phyloP scores from a whole-genome alignment of 2,888 invertebrate genomes.

The Suillia variegata region DNA sequence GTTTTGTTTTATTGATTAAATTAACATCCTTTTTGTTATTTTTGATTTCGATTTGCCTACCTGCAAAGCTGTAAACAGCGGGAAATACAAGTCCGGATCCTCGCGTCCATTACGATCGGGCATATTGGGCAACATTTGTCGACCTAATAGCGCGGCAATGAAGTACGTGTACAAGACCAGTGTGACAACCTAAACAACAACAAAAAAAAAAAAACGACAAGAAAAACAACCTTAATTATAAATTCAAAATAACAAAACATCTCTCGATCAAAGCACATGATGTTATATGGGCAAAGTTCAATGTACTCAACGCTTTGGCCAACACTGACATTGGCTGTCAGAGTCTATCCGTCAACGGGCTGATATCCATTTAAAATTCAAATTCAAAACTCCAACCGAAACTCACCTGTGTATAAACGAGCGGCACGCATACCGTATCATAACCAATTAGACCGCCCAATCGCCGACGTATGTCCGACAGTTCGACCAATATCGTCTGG shows the following conservation, averaged over 20 bases:
- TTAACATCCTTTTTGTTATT: too few relatives aligned
- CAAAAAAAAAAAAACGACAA: too few relatives aligned
- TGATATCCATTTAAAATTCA: too few relatives aligned
- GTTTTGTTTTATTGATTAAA: too few relatives aligned
- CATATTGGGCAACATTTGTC: slow-evolving; percentile 76
- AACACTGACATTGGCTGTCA: neutral
- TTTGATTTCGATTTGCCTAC: too few relatives aligned
- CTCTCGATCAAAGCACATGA: neutral
- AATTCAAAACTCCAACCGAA: too few relatives aligned
- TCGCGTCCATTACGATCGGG: slow-evolving; percentile 63
- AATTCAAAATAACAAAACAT: neutral
- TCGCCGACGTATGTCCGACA: slow-evolving; percentile 85
- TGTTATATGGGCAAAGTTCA: slow-evolving; percentile 1
- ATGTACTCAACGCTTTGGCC: neutral
- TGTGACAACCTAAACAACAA: slow-evolving; percentile 78
- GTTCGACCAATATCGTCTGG: slow-evolving; percentile 84
- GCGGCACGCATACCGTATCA: slow-evolving; percentile 89
- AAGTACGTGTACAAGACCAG: slow-evolving; percentile 90
- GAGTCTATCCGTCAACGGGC: too few relatives aligned
- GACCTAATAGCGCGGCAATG: slow-evolving; percentile 83
- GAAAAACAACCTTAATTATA: slow-evolving; percentile 4
- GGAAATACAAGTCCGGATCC: slow-evolving; percentile 85
- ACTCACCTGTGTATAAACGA: slow-evolving; percentile 88
- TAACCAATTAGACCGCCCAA: slow-evolving; percentile 86
- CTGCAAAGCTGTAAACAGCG: slow-evolving; percentile 88